These are phyloP conservation scores for Hyposmocoma kahamanoa DNA, from an alignment of 1,140 invertebrate genomes.

Conservation along the genomic window DNA sequence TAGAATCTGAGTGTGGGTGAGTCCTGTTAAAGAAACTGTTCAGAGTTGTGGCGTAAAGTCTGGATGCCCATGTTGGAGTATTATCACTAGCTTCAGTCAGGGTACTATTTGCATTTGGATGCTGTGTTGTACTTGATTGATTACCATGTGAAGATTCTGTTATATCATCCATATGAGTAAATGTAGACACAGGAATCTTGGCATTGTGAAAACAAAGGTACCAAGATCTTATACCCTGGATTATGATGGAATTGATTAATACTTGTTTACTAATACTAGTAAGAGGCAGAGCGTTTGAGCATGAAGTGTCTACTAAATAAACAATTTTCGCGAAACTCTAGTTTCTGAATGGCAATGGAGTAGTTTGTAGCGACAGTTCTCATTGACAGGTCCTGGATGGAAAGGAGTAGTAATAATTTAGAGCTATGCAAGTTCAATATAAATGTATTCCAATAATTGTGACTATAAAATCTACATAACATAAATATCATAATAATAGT, in stretches of 20 bases:
- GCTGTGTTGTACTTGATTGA: constrained; percentile 22
- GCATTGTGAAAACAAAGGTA: constrained; percentile 56
- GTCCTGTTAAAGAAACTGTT: too few species aligned
- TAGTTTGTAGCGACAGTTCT: constrained; percentile 36
- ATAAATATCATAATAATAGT: too few species aligned
- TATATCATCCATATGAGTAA: constrained; percentile 47
- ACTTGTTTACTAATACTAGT: constrained; percentile 11
- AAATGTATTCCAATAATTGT: too few species aligned
- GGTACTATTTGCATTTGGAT: constrained; percentile 47
- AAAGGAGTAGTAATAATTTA: constrained; percentile 23
- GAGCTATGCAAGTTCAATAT: too few species aligned
- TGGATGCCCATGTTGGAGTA: neutral
- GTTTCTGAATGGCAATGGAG: constrained; percentile 41
- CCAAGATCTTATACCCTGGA: constrained; percentile 54
- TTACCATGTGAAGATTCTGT: constrained; percentile 14
- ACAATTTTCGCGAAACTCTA: constrained; percentile 49
- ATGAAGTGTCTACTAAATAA: constrained; percentile 13
- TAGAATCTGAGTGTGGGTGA: too few species aligned
- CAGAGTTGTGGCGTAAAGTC: too few species aligned
- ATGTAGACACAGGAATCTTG: constrained; percentile 52
- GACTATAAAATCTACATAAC: too few species aligned
- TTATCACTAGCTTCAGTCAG: constrained; percentile 19
- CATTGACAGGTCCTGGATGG: constrained; percentile 37
- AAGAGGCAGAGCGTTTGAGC: constrained; percentile 19
- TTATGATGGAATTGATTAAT: constrained; percentile 27